phyloP scores from a whole-genome alignment of 2,888 invertebrate species.

The Stenchaetothrips biformis region DNA sequence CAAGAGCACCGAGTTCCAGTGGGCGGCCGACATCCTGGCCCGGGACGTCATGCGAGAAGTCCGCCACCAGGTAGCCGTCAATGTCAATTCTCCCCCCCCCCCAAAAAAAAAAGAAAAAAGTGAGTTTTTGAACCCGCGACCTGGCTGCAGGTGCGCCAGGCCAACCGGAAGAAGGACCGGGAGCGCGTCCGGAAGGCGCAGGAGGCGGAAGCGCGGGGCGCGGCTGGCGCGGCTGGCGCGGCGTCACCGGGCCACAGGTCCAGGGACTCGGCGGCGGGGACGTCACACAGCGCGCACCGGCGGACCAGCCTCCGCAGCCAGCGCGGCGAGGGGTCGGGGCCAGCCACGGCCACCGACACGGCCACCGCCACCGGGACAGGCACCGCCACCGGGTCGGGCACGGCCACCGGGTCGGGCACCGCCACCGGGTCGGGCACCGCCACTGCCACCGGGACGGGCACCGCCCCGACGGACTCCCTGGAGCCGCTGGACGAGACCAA shows the following conservation, averaged over 20 bases:
- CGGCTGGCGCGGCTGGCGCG: not conserved
- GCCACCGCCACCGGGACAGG: not conserved
- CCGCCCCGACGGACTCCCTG: not conserved
- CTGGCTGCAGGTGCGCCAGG: not conserved
- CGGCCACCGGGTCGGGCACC: not conserved
- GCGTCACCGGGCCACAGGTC: no score
- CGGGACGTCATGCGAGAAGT: slow-evolving; percentile 5
- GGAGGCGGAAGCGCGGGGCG: not conserved
- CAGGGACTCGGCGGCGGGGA: no score
- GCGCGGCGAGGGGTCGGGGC: not conserved
- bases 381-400: not conserved
- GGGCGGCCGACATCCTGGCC: slow-evolving; percentile 16
- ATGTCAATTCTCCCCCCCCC: no score
- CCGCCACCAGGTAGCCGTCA: not conserved
- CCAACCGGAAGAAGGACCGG: not conserved
- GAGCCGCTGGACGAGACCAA: slow-evolving; percentile 19
- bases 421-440: not conserved
- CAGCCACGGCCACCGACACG: not conserved
- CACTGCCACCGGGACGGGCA: not conserved
- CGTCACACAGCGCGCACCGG: no score
- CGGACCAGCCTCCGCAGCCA: no score
- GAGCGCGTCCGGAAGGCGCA: not conserved
- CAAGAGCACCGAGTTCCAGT: slow-evolving; percentile 21
- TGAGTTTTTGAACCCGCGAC: no score
- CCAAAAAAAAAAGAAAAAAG: no score